Conservation (phyloP, 2,113 vertebrate genomes). For the Psammodynastes pulverulentus region DNA sequence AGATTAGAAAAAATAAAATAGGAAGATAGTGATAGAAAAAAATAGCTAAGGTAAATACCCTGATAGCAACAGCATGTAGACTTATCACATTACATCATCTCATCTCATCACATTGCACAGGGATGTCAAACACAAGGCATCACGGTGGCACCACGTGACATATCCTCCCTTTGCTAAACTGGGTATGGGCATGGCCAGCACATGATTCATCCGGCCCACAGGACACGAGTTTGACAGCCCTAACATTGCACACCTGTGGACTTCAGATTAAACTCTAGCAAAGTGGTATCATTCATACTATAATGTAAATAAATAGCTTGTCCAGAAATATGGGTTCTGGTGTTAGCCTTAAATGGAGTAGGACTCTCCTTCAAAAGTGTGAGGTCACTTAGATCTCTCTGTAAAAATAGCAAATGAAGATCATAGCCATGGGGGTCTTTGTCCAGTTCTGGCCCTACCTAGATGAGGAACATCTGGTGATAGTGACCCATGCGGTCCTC, state of each 20-base stretch:
- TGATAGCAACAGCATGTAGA: background rate
- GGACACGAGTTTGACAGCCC: too few species aligned
- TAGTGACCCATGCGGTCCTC: background rate
- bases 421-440: background rate
- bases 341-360: background rate
- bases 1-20: background rate
- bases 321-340: background rate
- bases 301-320: background rate
- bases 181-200: too few species aligned
- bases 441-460: background rate
- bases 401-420: background rate
- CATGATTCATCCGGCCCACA: too few species aligned
- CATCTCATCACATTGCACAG: background rate
- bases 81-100: background rate
- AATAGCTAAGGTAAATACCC: background rate
- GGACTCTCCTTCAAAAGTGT: background rate
- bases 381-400: background rate
- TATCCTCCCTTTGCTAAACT: too few species aligned
- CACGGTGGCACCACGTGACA: too few species aligned
- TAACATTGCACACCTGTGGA: background rate
- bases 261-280: background rate
- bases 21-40: background rate
- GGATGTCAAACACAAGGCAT: too few species aligned
- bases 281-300: background rate
- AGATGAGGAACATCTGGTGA: background rate